Evolutionary conservation across 2,113 vertebrate species (phyloP), one percentile per base, ranked within the genome.

Genomic region (Rhipidura dahli): DNA sequence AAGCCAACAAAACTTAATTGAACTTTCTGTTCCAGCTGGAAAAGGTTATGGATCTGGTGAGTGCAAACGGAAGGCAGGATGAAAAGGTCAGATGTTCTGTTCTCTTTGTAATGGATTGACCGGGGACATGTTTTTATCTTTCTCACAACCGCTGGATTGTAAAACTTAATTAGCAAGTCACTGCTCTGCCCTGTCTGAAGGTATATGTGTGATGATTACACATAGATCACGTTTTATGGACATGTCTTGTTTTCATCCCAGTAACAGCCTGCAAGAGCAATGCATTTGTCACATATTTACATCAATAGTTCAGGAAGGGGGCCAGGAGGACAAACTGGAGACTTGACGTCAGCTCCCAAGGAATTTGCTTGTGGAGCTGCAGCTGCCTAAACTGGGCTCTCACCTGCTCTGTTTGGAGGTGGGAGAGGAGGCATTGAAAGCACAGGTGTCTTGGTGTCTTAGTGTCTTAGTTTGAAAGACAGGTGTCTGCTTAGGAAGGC

Each of bases 1-100:
- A 97, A 98, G 98, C 98, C 98, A 98, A 98, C 97, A 98, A 98
- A 97, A 98, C 98, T 98, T 98, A 98, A 98, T 98, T 98, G 98
- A 98, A 98, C 98, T 98, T 98, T 97, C 98, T 71, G 82, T 98
- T 98, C 98, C 98, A 98, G 97, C 97, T 98, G 98, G 98, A 98
- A 98, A 98, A 98, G 98, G 98, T 98, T 98, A 98, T 97, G 75
- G 97, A 98, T 97, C 96, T 92, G 96, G 95, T 30, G 13, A 84
- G 70, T 84, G 91, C 97, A 97, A 97, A 90, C 69, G 92, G 91
- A 96, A 72, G 78, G 93, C 97, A 93, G 97, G 96, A 97, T 96
- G 98, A 97, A 98, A 98, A 98, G 98, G 98, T 98, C 98, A 98
- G 96, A 84, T 64, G 94, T 92, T 95, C 93, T 83, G 97, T 96